These are phyloP conservation scores for Panthera tigris DNA, from an alignment of 2,113 vertebrate species.

Conservation along the genomic window DNA sequence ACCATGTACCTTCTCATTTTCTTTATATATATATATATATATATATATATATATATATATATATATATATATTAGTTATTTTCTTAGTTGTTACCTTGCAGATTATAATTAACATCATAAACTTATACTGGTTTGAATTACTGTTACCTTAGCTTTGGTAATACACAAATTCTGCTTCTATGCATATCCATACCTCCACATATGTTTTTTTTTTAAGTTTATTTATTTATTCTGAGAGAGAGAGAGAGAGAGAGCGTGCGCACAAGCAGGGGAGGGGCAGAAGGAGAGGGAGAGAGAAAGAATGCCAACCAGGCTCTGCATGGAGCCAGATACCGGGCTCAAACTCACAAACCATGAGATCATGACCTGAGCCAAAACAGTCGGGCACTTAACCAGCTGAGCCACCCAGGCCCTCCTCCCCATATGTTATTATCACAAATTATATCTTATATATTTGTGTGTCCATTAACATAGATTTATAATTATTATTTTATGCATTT, in stretches of 20 bases:
- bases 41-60: no score
- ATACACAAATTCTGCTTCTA: not conserved
- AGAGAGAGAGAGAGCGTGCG: no score
- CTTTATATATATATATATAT: not conserved
- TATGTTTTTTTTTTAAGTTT: not conserved
- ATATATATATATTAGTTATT: not conserved
- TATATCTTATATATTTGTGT: not conserved
- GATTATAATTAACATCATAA: constrained; percentile 22
- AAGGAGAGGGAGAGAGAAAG: no score
- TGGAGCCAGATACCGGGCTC: no score
- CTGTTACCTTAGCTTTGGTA: not conserved
- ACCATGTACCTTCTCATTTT: not conserved
- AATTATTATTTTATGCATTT: not conserved
- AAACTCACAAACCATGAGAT: no score
- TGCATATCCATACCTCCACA: not conserved
- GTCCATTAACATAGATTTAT: not conserved
- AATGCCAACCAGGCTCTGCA: no score
- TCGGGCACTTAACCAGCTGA: no score
- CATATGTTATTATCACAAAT: constrained; percentile 5
- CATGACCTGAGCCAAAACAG: no score
- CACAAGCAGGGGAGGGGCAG: no score
- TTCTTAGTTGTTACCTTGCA: not conserved
- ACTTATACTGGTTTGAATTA: constrained; percentile 15
- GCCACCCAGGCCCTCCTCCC: no score
- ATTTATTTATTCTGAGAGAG: no score